phyloP scores from a whole-genome alignment of 2,113 vertebrate genomes.

The Columba livia region DNA sequence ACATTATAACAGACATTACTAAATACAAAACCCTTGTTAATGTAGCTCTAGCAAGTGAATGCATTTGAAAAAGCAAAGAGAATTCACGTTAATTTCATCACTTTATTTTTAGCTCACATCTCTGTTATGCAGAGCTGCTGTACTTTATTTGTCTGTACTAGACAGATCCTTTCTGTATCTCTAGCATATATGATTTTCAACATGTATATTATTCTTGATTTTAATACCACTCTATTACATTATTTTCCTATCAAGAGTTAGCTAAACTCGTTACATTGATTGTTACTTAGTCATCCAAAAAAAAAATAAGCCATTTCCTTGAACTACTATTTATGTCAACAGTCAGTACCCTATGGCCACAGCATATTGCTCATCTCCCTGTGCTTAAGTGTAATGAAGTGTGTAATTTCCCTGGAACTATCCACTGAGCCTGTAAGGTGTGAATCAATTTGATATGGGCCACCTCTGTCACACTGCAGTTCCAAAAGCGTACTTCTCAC shows the following conservation, averaged over 20 bases:
- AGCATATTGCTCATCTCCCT: background rate
- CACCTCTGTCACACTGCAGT: background rate
- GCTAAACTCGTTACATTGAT: background rate
- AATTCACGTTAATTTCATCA: background rate
- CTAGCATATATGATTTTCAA: background rate
- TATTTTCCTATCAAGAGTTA: background rate
- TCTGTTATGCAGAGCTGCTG: background rate
- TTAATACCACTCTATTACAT: background rate
- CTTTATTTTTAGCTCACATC: background rate
- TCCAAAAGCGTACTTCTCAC: background rate
- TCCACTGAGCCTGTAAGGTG: background rate
- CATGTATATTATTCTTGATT: background rate
- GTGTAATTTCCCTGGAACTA: slow-evolving; percentile 31
- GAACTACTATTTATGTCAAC: background rate
- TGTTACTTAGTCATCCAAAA: background rate
- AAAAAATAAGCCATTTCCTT: background rate
- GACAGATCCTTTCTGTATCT: background rate
- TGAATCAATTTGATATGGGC: slow-evolving; percentile 33
- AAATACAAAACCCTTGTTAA: background rate
- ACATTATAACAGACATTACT: background rate
- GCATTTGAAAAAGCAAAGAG: background rate
- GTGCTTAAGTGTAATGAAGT: slow-evolving; percentile 17
- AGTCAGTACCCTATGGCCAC: background rate
- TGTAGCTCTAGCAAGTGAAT: background rate
- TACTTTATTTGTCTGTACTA: background rate